Conservation (phyloP, 1,140 invertebrate genomes). For the Ceratina australensis region DNA sequence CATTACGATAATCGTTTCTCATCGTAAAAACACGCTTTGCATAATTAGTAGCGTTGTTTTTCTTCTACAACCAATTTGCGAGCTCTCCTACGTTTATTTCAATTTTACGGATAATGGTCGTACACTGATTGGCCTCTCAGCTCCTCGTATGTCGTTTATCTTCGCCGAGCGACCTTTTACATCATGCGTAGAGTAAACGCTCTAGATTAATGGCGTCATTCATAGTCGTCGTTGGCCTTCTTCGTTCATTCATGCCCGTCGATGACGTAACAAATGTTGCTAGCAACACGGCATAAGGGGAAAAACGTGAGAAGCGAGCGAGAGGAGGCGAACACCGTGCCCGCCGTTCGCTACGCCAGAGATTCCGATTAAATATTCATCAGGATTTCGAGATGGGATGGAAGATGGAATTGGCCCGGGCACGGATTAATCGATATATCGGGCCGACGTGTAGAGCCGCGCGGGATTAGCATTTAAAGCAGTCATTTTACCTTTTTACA, state of each 20-base stretch:
- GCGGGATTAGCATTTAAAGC: constrained; percentile 57
- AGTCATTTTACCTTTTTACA: constrained; percentile 44
- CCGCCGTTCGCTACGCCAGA: neutral
- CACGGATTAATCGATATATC: constrained; percentile 24
- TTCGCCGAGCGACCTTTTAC: constrained; percentile 14
- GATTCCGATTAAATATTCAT: constrained; percentile 11
- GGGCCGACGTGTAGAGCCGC: neutral
- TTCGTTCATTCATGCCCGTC: constrained; percentile 34
- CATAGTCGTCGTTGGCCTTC: constrained; percentile 7
- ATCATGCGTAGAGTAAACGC: constrained; percentile 7
- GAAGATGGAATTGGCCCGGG: constrained; percentile 13
- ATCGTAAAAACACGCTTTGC: too few relatives aligned
- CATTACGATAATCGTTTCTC: too few relatives aligned
- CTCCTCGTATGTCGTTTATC: neutral
- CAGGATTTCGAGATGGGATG: neutral
- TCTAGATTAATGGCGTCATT: constrained; percentile 37
- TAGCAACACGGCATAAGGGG: neutral
- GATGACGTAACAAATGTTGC: constrained; percentile 30
- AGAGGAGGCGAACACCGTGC: neutral
- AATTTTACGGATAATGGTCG: too few relatives aligned
- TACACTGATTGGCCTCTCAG: too few relatives aligned
- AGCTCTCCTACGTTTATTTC: too few relatives aligned
- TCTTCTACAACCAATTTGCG: too few relatives aligned
- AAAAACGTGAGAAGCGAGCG: neutral
- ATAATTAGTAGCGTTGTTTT: too few relatives aligned